Conservation (phyloP, 2,888 invertebrate genomes). For the Harpalus rubripes region DNA sequence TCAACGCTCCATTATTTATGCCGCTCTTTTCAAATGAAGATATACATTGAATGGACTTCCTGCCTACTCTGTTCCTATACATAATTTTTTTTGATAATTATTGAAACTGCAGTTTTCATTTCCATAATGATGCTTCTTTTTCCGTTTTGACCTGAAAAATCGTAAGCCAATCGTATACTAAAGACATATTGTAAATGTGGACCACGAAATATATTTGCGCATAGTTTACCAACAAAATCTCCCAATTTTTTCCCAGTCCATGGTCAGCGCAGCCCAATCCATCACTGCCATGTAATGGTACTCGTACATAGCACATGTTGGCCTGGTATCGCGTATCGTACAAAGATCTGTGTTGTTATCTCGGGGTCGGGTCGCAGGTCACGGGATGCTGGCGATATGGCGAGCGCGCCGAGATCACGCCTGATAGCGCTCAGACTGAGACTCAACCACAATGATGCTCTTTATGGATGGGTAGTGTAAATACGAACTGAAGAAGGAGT, state of each 20-base stretch:
- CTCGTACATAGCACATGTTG: neutral
- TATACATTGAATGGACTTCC: too few species aligned
- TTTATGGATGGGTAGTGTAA: neutral
- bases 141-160: too few species aligned
- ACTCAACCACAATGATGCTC: conserved; percentile 14
- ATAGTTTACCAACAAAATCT: too few species aligned
- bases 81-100: too few species aligned
- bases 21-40: too few species aligned
- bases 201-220: too few species aligned
- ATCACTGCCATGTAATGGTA: conserved; percentile 2
- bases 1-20: too few species aligned
- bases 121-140: too few species aligned
- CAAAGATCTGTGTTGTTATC: conserved; percentile 64
- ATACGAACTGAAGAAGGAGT: neutral
- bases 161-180: too few species aligned
- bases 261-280: neutral
- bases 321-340: conserved; percentile 43
- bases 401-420: conserved; percentile 51
- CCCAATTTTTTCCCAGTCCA: neutral
- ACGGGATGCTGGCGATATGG: conserved; percentile 62
- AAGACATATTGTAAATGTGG: too few species aligned
- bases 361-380: conserved; percentile 57
- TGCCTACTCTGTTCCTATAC: too few species aligned
- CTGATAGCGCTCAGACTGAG: conserved; percentile 12
- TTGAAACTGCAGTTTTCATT: too few species aligned